Conservation (phyloP, 2,888 invertebrate species). For the Chalcis sispes region DNA sequence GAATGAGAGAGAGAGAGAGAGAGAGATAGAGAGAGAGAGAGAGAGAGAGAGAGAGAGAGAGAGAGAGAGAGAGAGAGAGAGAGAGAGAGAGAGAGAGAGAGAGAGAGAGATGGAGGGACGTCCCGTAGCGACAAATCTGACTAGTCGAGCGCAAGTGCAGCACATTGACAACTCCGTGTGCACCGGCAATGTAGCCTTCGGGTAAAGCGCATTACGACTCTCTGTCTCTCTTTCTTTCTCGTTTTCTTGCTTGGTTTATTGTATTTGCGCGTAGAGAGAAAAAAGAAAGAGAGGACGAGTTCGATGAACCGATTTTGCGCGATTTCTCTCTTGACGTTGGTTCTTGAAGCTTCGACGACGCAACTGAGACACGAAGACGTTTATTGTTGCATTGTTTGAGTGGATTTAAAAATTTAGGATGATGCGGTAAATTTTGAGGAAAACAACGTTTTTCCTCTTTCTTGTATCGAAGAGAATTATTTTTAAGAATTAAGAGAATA, state of each 20-base stretch:
- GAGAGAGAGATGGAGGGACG: no score
- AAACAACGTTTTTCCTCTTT: no score
- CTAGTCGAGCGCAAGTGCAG: background rate
- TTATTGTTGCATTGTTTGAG: no score
- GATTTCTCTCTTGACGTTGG: no score
- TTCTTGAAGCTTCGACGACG: no score
- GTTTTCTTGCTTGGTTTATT: constrained; percentile 2
- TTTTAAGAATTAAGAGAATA: no score
- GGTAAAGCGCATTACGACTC: constrained; percentile 42
- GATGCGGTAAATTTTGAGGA: no score
- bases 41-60: constrained; percentile 9
- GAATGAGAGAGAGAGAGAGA: no score
- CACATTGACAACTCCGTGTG: constrained; percentile 13
- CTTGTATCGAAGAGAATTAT: no score
- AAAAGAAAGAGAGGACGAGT: constrained; percentile 8
- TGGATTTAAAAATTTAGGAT: no score
- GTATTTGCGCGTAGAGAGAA: background rate
- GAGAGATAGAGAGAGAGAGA: no score
- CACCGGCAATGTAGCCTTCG: background rate
- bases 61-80: constrained; percentile 1
- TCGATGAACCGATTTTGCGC: constrained; percentile 46
- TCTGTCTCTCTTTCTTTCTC: constrained; percentile 10
- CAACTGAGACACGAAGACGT: background rate
- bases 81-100: no score
- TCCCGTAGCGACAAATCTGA: background rate